Base-by-base conservation (phyloP, 2,797 vertebrate species). In the Lagodon rhomboides region DNA sequence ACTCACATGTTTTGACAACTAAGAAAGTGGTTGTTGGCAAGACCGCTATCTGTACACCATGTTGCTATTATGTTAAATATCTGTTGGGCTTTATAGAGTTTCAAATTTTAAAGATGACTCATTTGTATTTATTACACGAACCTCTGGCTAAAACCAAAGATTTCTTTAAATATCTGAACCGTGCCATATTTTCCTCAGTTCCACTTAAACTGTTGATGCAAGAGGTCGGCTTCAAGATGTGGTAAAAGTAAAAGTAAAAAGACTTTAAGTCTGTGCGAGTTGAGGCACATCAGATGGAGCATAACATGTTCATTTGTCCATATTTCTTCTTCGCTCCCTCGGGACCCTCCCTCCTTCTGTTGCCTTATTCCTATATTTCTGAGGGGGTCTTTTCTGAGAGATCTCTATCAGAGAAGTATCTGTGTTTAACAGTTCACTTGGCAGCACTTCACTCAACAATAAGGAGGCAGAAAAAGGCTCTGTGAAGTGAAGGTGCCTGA, bases 231-330 rank as follows among this genome's bases (percentile, higher is more conserved):
- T 87, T 74, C 44, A 69, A 79, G 53, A 74, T 66, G 73, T 43
- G 53, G 61, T 84, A 68, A 87, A 83, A 70, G 84, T 56, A 68
- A 87, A 83, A 70, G 84, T 56, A 47, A 84, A 84, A 87, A 86
- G 62, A 78, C 75, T 85, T 81, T 80, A 78, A 86, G 79, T 75
- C 79, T 87, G 83, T 87, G 82, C 64, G 79, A 92, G 85, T 62
- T 82, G 86, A 92, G 81, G 88, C 90, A 66, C 79, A 91, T 83
- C 85, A 90, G 85, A 87, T 81, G 79, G 85, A 55, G 78, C 87
- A 78, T 89, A 93, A 92, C 91, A 89, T 89, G 84, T 93, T 95
- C 91, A 94, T 95, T 95, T 96, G 91, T 95, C 90, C 92, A 93
- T 91, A 92, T 94, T 92, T 94, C 92, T 92, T 91, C 84, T 79